phyloP scores from a whole-genome alignment of 2,888 invertebrate genomes.

The Byasa hedistus region DNA sequence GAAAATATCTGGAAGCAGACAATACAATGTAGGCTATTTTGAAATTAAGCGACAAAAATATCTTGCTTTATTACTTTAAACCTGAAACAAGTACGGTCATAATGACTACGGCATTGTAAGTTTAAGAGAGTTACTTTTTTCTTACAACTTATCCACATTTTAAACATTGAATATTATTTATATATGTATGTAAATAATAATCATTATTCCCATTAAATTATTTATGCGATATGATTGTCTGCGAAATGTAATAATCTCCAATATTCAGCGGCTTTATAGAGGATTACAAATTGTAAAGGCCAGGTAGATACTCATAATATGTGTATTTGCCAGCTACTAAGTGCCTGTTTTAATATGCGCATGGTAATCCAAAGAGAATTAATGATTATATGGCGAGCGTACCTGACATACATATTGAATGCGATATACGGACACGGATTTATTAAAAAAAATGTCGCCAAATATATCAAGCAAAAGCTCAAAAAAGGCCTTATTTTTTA shows the following conservation, averaged over 20 bases:
- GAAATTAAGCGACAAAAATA: no score
- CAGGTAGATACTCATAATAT: neutral
- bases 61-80: no score
- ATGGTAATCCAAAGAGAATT: slow-evolving; percentile 38
- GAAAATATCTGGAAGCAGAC: no score
- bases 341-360: slow-evolving; percentile 34
- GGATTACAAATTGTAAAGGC: neutral
- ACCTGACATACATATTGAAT: slow-evolving; percentile 35
- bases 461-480: neutral
- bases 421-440: slow-evolving; percentile 36
- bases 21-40: no score
- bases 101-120: no score
- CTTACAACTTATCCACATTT: neutral
- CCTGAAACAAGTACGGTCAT: no score
- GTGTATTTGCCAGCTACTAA: neutral
- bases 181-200: neutral
- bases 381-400: slow-evolving; percentile 35
- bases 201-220: neutral
- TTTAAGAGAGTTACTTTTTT: neutral
- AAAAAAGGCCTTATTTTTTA: neutral
- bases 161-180: neutral
- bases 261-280: neutral
- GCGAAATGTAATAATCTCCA: neutral
- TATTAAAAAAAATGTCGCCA: neutral
- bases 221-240: neutral